Base-by-base conservation (phyloP, 2,113 vertebrate species). In the Natator depressus region DNA sequence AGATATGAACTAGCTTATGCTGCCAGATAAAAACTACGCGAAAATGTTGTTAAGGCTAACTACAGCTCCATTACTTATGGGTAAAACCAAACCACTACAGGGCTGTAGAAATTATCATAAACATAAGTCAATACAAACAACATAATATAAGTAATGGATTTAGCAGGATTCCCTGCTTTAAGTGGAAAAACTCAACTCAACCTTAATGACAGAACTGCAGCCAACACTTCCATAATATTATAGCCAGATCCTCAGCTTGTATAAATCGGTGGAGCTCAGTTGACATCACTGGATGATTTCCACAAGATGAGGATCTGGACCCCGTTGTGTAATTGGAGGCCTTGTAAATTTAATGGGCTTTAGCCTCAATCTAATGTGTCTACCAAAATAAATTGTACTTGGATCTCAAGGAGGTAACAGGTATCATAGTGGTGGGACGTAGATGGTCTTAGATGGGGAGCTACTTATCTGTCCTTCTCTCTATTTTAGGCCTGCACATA, bases 401-500 rank as follows among this genome's bases (percentile, higher is more conserved):
- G 14, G 14, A 65, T 35, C 59, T 14, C 59, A 65, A 65, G 59
- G 31, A 17, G 14, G 31, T 69, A 17, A 35, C 16, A 69, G 17
- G 17, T 69, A 69, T 5, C 35, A n/a, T n/a, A 69, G 8, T n/a
- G 31, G 17, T 69, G 31, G 8, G 62, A 69, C n/a, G 35, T 69
- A n/a, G 31, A n/a, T 17, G 8, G 8, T n/a, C 8, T n/a, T 69
- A 35, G 16, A 17, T n/a, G 62, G 31, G 7, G 62, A 69, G 31
- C 19, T n/a, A n/a, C 35, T 35, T n/a, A 5, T 87, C 49, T 89
- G 47, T 11, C n/a, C 55, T 82, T 86, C 54, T 85, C 81, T 87
- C 90, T 17, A 35, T 88, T 94, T 46, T 24, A 24, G 62, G 10
- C 84, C 24, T 86, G 22, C 31, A 16, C 75, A 54, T 88, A 82